A percentile compares a stretch with the other conserved stretches of the same genome.
These are phyloP conservation scores for Setophaga coronata DNA, from an alignment of 2,113 vertebrate genomes.

Conservation along the genomic window DNA sequence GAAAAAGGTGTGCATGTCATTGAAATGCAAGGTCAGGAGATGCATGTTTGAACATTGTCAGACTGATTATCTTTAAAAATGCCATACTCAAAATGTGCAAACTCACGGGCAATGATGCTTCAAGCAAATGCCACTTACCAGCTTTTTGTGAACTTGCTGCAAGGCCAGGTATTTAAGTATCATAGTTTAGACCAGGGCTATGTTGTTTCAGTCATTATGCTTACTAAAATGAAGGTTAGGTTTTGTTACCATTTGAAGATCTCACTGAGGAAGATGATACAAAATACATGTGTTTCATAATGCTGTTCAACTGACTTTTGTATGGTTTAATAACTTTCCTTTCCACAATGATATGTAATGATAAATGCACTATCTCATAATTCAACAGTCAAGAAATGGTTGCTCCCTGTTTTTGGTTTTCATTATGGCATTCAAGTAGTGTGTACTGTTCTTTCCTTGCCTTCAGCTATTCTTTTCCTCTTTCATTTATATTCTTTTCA, in stretches of 20 bases:
- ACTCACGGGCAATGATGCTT: background rate
- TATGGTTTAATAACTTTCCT: background rate
- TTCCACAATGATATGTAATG: background rate
- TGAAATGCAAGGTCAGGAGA: background rate
- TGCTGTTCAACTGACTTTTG: background rate
- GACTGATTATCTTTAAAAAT: background rate
- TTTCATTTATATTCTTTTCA: background rate
- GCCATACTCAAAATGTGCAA: background rate
- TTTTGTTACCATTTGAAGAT: background rate
- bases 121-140: background rate
- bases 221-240: background rate
- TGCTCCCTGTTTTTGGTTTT: background rate
- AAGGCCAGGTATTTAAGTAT: background rate
- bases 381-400: background rate
- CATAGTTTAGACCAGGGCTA: background rate
- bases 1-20: background rate
- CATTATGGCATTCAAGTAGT: background rate
- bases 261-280: background rate
- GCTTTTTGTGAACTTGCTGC: background rate
- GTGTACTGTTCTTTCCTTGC: background rate
- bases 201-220: background rate
- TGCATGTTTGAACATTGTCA: background rate
- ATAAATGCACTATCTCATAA: background rate
- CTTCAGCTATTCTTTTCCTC: background rate
- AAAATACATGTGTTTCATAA: background rate